Conservation (phyloP, 2,888 invertebrate genomes). For the Lutraria lutraria region DNA sequence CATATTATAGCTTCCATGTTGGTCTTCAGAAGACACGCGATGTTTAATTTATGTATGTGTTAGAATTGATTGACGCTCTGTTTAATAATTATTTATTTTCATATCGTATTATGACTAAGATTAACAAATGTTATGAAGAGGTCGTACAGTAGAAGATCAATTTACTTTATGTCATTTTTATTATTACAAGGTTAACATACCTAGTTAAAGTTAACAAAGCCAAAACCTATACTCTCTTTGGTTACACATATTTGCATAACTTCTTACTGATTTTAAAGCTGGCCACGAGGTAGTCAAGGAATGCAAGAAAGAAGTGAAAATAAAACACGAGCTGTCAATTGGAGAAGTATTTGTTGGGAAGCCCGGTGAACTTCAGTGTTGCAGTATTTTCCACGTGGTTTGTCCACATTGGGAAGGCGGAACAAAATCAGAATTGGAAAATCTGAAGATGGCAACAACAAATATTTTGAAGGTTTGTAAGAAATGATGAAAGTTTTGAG, state of each 20-base stretch:
- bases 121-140: too few relatives aligned
- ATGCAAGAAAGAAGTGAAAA: background rate
- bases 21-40: too few relatives aligned
- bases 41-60: too few relatives aligned
- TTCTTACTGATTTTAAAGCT: background rate
- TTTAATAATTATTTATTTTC: too few relatives aligned
- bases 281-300: background rate
- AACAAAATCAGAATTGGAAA: background rate
- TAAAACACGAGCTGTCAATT: background rate
- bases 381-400: background rate
- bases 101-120: too few relatives aligned
- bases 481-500: background rate
- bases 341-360: background rate
- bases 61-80: too few relatives aligned
- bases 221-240: too few relatives aligned
- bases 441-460: background rate
- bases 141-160: too few relatives aligned
- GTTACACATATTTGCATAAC: background rate
- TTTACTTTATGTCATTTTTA: too few relatives aligned
- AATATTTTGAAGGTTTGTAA: slow-evolving; percentile 21
- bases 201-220: too few relatives aligned
- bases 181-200: too few relatives aligned
- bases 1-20: too few relatives aligned
- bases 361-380: background rate
- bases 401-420: background rate